Conservation (phyloP, 2,797 vertebrate species). For the Lepilemur septentrionalis region DNA sequence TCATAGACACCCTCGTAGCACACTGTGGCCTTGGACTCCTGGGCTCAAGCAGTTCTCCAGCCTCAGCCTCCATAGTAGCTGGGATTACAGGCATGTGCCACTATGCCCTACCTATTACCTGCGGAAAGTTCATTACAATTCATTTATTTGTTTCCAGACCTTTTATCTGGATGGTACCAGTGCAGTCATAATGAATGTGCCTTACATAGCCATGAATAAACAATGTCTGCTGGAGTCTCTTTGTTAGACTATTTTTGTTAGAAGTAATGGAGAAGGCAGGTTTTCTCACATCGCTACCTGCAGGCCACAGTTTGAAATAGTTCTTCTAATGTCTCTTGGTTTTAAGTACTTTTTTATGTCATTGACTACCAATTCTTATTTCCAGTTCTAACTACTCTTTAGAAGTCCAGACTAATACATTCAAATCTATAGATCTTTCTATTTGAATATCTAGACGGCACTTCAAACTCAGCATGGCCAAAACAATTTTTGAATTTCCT, state of each 20-base stretch:
- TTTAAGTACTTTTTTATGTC: background rate
- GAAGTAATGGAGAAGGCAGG: background rate
- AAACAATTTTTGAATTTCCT: constrained; percentile 24
- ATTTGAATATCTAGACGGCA: background rate
- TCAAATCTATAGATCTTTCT: background rate
- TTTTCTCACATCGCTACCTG: background rate
- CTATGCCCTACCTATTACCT: background rate
- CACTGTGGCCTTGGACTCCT: background rate
- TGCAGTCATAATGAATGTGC: background rate
- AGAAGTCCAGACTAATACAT: background rate
- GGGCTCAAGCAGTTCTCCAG: background rate
- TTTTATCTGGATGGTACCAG: background rate
- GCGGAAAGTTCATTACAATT: background rate
- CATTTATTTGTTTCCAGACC: constrained; percentile 5
- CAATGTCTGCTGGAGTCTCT: background rate
- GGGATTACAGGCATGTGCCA: background rate
- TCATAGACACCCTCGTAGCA: background rate
- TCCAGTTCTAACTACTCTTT: background rate
- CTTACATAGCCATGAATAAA: background rate
- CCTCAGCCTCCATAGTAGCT: background rate
- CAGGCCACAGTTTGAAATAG: background rate
- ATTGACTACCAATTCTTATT: background rate
- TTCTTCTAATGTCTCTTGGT: background rate
- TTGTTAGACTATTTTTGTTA: background rate
- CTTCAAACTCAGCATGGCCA: background rate